These are phyloP conservation scores for Stomatorhinus walkeri DNA, from an alignment of 2,797 vertebrate genomes.

Conservation along the genomic window DNA sequence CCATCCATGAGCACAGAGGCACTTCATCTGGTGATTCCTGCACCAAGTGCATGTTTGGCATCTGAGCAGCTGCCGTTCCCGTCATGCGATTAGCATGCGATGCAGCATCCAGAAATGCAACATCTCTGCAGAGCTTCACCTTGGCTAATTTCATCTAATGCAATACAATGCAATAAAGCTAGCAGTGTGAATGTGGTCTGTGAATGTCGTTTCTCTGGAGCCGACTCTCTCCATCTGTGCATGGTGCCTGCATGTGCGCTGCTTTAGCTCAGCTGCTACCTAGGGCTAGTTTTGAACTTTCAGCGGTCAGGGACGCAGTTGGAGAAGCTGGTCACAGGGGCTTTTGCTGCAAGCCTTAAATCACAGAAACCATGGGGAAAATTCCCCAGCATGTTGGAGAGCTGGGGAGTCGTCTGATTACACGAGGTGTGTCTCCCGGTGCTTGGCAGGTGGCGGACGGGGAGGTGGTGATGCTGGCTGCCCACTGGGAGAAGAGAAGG, in stretches of 20 bases:
- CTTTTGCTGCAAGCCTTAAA: background rate
- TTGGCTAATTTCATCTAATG: no score
- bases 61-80: background rate
- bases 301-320: background rate
- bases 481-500: constrained; percentile 82
- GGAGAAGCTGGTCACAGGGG: background rate
- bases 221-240: background rate
- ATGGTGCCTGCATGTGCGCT: background rate
- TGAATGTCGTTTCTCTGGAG: background rate
- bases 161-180: background rate
- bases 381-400: background rate
- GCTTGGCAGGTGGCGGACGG: constrained; percentile 71
- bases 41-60: background rate
- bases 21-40: background rate
- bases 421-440: background rate
- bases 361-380: background rate
- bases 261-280: background rate
- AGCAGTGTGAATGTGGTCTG: background rate
- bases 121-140: background rate
- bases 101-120: background rate
- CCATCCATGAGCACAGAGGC: background rate
- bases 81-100: background rate
- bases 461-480: constrained; percentile 87
- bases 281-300: background rate
- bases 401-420: background rate